phyloP scores from a whole-genome alignment of 2,888 invertebrate species.

The Papilio gigon region DNA sequence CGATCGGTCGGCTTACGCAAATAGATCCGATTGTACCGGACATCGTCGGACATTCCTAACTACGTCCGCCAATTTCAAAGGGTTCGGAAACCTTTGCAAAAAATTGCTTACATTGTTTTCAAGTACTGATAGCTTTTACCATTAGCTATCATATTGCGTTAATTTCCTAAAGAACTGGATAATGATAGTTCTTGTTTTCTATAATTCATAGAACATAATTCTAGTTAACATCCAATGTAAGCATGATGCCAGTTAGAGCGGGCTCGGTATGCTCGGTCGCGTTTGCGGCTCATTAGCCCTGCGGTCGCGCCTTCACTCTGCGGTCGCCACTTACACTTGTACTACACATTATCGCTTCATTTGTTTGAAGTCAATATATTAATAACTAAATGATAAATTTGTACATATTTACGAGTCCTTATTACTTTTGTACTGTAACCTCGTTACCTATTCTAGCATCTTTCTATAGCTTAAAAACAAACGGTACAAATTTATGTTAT shows the following conservation, averaged over 20 bases:
- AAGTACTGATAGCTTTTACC: background rate
- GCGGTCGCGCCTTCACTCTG: conserved; percentile 40
- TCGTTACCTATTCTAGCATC: background rate
- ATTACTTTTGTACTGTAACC: no score
- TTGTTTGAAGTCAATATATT: background rate
- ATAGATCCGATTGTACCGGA: conserved; percentile 63
- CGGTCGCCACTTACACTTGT: conserved; percentile 17
- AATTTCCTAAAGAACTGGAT: no score
- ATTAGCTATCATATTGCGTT: no score
- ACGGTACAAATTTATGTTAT: conserved; percentile 13
- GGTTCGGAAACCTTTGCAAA: conserved; percentile 42
- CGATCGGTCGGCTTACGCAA: conserved; percentile 71
- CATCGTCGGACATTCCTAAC: conserved; percentile 45
- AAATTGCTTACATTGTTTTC: background rate
- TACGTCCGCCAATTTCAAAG: conserved; percentile 42
- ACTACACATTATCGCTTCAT: conserved; percentile 1
- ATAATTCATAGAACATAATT: background rate
- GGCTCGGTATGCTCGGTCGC: background rate
- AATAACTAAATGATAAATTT: background rate
- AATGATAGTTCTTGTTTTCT: background rate
- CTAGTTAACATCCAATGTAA: background rate
- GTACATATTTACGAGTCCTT: no score
- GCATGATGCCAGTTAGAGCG: background rate
- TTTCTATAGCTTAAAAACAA: background rate
- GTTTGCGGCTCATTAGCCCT: conserved; percentile 50